These are phyloP conservation scores for Steinernema khuongi DNA, from an alignment of 1,140 invertebrate genomes.

Conservation along the genomic window DNA sequence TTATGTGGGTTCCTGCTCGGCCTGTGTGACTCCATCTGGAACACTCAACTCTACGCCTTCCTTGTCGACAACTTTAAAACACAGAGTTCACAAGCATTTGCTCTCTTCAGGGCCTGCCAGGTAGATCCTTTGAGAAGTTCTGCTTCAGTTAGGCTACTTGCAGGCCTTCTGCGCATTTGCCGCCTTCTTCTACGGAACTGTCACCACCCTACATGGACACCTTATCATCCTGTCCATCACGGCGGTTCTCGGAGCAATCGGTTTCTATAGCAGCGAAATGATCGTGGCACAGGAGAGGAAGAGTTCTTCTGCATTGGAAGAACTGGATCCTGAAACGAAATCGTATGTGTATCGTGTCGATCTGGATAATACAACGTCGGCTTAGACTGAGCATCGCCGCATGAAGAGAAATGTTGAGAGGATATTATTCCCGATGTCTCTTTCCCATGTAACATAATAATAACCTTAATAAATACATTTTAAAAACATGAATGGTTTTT, in stretches of 20 bases:
- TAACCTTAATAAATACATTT: too few relatives aligned
- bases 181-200: constrained; percentile 79
- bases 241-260: constrained; percentile 45
- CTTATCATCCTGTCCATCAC: constrained; percentile 71
- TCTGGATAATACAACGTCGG: too few relatives aligned
- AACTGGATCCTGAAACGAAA: background rate
- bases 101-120: constrained; percentile 85
- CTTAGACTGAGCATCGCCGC: too few relatives aligned
- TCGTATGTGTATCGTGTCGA: background rate
- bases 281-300: background rate
- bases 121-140: constrained; percentile 60
- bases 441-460: too few relatives aligned
- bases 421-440: too few relatives aligned
- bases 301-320: background rate
- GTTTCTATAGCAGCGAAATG: background rate
- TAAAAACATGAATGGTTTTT: too few relatives aligned
- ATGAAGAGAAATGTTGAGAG: too few relatives aligned
- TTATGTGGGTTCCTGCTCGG: constrained; percentile 81
- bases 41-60: constrained; percentile 85
- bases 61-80: constrained; percentile 76
- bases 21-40: constrained; percentile 90
- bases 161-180: constrained; percentile 81
- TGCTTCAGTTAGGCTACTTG: constrained; percentile 54
- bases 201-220: constrained; percentile 72
- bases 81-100: constrained; percentile 82